Evolutionary conservation across 2,888 invertebrate genomes (phyloP), one percentile per base, ranked within the genome.

Genomic region (Drosophila acutilabella): DNA sequence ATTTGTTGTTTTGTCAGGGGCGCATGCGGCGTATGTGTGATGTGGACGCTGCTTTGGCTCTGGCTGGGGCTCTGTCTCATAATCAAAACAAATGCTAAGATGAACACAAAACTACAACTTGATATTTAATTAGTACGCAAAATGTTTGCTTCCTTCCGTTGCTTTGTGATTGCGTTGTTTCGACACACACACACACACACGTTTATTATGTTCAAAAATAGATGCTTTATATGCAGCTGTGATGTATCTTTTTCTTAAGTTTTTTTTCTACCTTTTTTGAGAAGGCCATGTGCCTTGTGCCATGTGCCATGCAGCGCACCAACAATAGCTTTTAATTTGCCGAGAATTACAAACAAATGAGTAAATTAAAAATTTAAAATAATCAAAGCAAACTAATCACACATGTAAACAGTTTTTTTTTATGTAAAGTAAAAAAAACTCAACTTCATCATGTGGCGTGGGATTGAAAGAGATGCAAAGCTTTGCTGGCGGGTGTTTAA

Each of bases 131-230:
- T 74, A 68, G 64, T 36, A 52, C 71, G 52, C 56, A 67, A 80
- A 83, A 71, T 73, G 64, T 47, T 58, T 69, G 68, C 67, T 81
- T 85, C 82, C 82, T 82, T 81, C 78, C 86, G 77, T 52, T 61
- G 72, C 51, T 71, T 56, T 71, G 57, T 58, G 42, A 1, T 64
- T 57, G 44, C 50, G 48, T 26, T 33, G 23, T 23, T 67, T 62
- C 64, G 54, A 61, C 58, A 66, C 33, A 56, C 26, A 26, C 26
- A 26, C 7, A 26, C 26, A 74, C 44, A 52, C 59, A 61, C 56
- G 47, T 64, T 72, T 71, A 30, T 41, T 54, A 74, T 74, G 68
- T 40, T 70, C 65, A 18, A 69, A 84, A 71, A 58, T 64, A 59
- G 56, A 65, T 54, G 70, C 50, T 57, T 60, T 61, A 57, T 79